phyloP scores from a whole-genome alignment of 2,113 vertebrate genomes.

The Zosterops lateralis region DNA sequence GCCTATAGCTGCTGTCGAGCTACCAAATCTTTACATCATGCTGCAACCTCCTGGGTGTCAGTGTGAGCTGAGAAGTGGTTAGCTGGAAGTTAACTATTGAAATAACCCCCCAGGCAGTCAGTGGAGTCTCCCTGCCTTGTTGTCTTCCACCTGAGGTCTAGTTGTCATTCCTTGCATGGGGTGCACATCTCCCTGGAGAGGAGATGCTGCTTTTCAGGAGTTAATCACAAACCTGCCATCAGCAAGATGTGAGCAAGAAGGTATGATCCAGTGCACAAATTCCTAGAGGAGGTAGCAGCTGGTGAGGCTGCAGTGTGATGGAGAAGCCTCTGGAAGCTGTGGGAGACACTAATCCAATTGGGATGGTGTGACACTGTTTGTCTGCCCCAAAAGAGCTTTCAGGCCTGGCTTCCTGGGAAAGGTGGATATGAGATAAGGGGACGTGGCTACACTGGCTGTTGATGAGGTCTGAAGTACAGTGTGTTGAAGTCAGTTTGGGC shows the following conservation, averaged over 20 bases:
- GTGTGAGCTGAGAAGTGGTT: not conserved
- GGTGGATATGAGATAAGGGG: not conserved
- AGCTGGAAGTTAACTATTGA: not conserved
- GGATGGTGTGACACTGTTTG: fast-evolving
- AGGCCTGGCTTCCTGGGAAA: not conserved
- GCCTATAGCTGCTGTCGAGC: not conserved
- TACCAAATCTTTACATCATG: not conserved
- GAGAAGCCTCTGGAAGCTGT: constrained; percentile 10
- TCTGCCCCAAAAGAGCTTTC: not conserved
- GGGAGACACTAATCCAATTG: not conserved
- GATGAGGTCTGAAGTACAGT: not conserved
- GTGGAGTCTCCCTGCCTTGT: not conserved
- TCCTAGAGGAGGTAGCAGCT: not conserved
- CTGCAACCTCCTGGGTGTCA: not conserved
- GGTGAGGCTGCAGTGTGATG: fast-evolving
- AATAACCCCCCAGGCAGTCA: not conserved
- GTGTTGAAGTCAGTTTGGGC: not conserved
- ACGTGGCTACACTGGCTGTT: not conserved
- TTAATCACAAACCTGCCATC: not conserved
- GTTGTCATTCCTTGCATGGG: not conserved
- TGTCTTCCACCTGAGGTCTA: not conserved
- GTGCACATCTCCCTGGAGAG: not conserved
- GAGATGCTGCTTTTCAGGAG: not conserved
- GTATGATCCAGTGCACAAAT: not conserved
- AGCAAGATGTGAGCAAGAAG: not conserved